phyloP scores from a whole-genome alignment of 2,113 vertebrate species.

The Crypturellus undulatus region DNA sequence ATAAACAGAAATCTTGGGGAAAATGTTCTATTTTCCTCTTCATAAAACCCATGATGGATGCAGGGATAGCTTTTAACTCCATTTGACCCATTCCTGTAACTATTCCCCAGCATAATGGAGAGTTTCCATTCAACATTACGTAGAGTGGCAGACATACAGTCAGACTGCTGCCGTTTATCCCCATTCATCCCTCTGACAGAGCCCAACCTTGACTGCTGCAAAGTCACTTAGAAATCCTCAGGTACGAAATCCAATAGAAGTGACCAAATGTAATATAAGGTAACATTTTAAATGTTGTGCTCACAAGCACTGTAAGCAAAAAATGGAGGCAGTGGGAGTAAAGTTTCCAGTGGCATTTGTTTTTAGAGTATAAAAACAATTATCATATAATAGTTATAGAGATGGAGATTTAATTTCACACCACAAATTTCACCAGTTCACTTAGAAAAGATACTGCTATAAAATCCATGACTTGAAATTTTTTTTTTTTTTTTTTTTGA shows the following conservation, averaged over 20 bases:
- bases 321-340: neutral
- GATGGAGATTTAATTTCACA: neutral
- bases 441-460: neutral
- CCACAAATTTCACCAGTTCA: neutral
- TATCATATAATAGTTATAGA: neutral
- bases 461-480: neutral
- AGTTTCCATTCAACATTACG: neutral
- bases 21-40: neutral
- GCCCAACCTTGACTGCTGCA: neutral
- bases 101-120: neutral
- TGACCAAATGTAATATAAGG: neutral
- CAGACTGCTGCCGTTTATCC: neutral
- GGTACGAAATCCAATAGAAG: neutral
- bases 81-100: neutral
- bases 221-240: neutral
- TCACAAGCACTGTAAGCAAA: neutral
- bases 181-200: neutral
- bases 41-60: neutral
- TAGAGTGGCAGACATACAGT: neutral
- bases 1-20: neutral
- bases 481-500: neutral
- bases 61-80: neutral
- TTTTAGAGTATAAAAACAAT: neutral
- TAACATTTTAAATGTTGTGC: neutral
- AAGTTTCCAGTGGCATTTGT: neutral